phyloP scores from a whole-genome alignment of 2,113 vertebrate genomes.

The Stercorarius parasiticus region DNA sequence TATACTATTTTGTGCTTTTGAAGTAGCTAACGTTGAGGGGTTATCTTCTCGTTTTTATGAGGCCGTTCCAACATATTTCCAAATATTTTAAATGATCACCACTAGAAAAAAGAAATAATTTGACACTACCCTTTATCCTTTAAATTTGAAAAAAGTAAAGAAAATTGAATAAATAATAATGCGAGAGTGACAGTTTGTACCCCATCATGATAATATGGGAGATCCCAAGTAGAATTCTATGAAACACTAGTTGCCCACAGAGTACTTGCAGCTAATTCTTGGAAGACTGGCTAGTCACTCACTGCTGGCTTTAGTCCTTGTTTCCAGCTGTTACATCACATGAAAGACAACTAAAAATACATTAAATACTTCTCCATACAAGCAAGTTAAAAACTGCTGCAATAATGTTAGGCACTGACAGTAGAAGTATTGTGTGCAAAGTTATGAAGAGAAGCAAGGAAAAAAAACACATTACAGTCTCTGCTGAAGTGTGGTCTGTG shows the following conservation, averaged over 20 bases:
- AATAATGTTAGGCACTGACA: constrained; percentile 2
- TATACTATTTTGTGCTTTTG: neutral
- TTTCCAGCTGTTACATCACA: constrained; percentile 63
- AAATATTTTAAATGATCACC: neutral
- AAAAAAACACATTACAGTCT: neutral
- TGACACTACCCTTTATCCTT: neutral
- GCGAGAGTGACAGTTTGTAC: neutral
- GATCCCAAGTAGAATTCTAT: neutral
- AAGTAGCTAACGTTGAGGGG: neutral
- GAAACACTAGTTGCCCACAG: neutral
- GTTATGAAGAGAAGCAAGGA: neutral
- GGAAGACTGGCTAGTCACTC: constrained; percentile 50
- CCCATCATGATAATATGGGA: neutral
- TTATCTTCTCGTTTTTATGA: neutral
- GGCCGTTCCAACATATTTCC: neutral
- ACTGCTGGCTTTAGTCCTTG: constrained; percentile 47
- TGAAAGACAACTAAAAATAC: constrained; percentile 64
- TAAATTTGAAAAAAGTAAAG: neutral
- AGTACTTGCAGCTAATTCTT: constrained; percentile 49
- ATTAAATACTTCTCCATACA: constrained; percentile 61
- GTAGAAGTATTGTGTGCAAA: neutral
- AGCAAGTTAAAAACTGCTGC: neutral
- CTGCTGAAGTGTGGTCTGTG: neutral
- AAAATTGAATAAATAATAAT: neutral
- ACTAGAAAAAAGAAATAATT: neutral